Conservation (phyloP, 37 sponge, comb jelly and placozoan genomes). For the Axinella damicornis region DNA sequence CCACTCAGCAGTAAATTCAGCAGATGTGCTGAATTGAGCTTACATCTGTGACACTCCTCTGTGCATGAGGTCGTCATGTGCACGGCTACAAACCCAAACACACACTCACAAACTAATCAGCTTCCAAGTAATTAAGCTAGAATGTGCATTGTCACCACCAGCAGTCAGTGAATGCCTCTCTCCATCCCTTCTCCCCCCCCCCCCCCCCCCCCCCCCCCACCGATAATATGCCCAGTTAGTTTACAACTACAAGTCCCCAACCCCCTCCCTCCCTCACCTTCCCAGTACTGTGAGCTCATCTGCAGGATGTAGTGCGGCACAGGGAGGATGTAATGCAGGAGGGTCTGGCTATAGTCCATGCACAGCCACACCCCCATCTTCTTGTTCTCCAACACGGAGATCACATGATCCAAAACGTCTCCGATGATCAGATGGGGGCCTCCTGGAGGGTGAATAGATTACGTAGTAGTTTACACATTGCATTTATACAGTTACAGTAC, state of each 20-base stretch:
- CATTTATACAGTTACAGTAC: too few species aligned
- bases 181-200: background rate
- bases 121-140: too few species aligned
- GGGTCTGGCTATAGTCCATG: slow-evolving; percentile 47
- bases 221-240: too few species aligned
- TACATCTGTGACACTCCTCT: too few species aligned
- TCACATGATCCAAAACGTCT: slow-evolving; percentile 40
- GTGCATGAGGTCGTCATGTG: too few species aligned
- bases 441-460: background rate
- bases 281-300: slow-evolving; percentile 28
- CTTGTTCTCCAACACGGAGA: background rate
- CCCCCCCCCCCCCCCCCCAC: background rate
- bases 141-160: too few species aligned
- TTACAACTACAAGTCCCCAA: too few species aligned
- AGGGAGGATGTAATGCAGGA: slow-evolving; percentile 31
- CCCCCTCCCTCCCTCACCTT: slow-evolving; percentile 37
- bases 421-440: slow-evolving; percentile 31
- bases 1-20: too few species aligned
- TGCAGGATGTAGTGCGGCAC: slow-evolving; percentile 36
- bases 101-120: too few species aligned
- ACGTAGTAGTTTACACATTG: too few species aligned
- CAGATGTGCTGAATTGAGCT: too few species aligned
- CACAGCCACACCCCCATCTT: slow-evolving; percentile 38
- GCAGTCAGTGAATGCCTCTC: background rate
- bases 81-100: too few species aligned